Evolutionary conservation across 1,140 invertebrate genomes (phyloP), one percentile per base, ranked within the genome.

Genomic region (Pogonognathellus flavescens): DNA sequence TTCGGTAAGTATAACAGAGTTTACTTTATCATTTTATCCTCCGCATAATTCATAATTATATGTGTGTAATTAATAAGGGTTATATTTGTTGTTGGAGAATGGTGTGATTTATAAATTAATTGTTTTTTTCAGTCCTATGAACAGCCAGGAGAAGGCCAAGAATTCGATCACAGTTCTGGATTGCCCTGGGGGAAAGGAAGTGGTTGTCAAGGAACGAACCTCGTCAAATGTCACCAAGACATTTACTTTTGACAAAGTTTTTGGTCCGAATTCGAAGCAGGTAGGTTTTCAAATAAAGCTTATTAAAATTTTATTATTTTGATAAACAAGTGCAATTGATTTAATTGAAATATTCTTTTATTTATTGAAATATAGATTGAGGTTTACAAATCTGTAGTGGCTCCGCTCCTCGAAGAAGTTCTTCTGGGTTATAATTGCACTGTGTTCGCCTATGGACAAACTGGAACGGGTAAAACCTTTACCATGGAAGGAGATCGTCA

Each of bases 361-460:
- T 11, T 20, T 18, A 91, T 92, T 83, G n/a, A n/a, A n/a, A n/a
- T n/a, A n/a, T 93, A 98, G 93, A 91, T 95, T 53, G 95, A 98
- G 90, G 94, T 99, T 2, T 99, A 99, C 90, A 94, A 95, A 89
- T 92, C 94, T 82, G 95, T 99, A 80, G 97, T 98, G 13, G 94
- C 93, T 80, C 97, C 97, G 0, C 92, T 98, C 18, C 95, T 99
- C 85, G 93, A 96, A 83, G 96, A 99, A 92, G 97, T 99, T 14
- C 91, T 99, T 13, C 92, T 93, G 76, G 98, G 98, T 11, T 99
- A 98, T 90, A 99, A 99, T 91, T 99, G 98, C 91, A 99, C 98
- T 0, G 96, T 99, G 18, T 99, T 99, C 93, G 98, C 97, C 2
- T 99, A 99, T 93, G 98, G 98, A 1, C 98, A 99, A 92, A 99